Conservation (phyloP, 1,140 invertebrate genomes). For the Pinna nobilis region DNA sequence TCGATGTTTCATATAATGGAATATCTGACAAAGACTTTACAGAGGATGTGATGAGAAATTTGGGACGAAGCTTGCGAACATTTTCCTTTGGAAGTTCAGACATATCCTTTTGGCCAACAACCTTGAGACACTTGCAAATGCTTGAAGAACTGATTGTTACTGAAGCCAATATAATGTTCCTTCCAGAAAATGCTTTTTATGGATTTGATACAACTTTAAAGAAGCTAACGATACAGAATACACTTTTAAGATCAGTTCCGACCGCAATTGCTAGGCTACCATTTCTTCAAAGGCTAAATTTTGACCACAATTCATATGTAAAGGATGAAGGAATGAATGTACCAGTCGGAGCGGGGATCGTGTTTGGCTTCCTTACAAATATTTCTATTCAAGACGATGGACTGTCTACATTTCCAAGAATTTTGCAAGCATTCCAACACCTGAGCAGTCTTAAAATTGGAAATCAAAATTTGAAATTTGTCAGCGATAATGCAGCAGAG, state of each 20-base stretch:
- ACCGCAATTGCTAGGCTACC: slow-evolving; percentile 25
- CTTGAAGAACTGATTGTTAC: slow-evolving; percentile 30
- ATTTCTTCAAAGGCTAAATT: slow-evolving; percentile 26
- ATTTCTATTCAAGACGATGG: slow-evolving; percentile 34
- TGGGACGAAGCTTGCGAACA: slow-evolving; percentile 11
- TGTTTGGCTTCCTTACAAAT: slow-evolving; percentile 18
- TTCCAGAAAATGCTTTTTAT: slow-evolving; percentile 32
- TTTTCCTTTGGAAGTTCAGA: slow-evolving; percentile 26
- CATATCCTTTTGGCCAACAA: slow-evolving; percentile 23
- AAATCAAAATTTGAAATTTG: slow-evolving; percentile 31
- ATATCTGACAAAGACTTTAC: slow-evolving; percentile 7
- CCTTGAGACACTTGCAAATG: slow-evolving; percentile 24
- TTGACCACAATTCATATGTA: slow-evolving; percentile 32
- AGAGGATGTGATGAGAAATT: slow-evolving; percentile 18
- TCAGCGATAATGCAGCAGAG: slow-evolving; percentile 33
- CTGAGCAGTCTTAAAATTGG: slow-evolving; percentile 25
- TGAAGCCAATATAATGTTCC: neutral
- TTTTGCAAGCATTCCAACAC: slow-evolving; percentile 26
- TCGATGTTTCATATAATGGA: slow-evolving; percentile 26
- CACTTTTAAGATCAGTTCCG: slow-evolving; percentile 26
- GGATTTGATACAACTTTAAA: slow-evolving; percentile 33
- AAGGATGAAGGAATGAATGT: slow-evolving; percentile 37
- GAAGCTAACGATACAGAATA: slow-evolving; percentile 22
- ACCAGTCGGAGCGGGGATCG: slow-evolving; percentile 21
- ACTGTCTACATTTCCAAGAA: slow-evolving; percentile 30